phyloP scores from a whole-genome alignment of 2,888 invertebrate genomes.

The Argyra leucocephala region DNA sequence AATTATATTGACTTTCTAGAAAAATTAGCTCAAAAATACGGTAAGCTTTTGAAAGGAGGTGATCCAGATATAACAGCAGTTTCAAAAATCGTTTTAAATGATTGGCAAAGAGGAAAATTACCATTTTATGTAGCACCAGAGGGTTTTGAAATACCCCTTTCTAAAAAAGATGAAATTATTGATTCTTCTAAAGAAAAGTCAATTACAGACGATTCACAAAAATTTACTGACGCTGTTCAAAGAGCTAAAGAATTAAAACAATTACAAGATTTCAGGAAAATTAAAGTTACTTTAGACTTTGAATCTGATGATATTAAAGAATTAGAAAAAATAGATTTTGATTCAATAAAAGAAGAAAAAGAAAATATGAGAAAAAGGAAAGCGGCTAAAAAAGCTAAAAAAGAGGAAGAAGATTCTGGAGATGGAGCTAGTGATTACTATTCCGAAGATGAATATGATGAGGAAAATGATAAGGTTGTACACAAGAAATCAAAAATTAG shows the following conservation, averaged over 20 bases:
- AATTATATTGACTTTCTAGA: constrained; percentile 82
- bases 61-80: constrained; percentile 85
- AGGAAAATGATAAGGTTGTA: constrained; percentile 39
- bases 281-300: constrained; percentile 63
- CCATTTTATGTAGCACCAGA: constrained; percentile 89
- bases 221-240: constrained; percentile 43
- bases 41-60: constrained; percentile 91
- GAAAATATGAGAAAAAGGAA: no score
- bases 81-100: constrained; percentile 92
- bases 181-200: constrained; percentile 32
- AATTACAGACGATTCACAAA: constrained; percentile 29
- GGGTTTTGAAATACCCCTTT: constrained; percentile 62
- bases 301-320: constrained; percentile 49
- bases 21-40: constrained; percentile 73
- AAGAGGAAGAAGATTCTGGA: constrained; percentile 48
- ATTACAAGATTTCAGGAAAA: constrained; percentile 74
- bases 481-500: constrained; percentile 40
- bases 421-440: constrained; percentile 60
- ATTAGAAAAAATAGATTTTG: constrained; percentile 47
- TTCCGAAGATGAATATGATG: constrained; percentile 54
- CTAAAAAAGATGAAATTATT: constrained; percentile 35
- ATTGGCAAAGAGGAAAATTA: constrained; percentile 95
- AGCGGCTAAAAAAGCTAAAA: constrained; percentile 35
- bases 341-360: constrained; percentile 47
- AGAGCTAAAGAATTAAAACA: constrained; percentile 43